Conservation (phyloP, 2,113 vertebrate species). For the Malurus melanocephalus region DNA sequence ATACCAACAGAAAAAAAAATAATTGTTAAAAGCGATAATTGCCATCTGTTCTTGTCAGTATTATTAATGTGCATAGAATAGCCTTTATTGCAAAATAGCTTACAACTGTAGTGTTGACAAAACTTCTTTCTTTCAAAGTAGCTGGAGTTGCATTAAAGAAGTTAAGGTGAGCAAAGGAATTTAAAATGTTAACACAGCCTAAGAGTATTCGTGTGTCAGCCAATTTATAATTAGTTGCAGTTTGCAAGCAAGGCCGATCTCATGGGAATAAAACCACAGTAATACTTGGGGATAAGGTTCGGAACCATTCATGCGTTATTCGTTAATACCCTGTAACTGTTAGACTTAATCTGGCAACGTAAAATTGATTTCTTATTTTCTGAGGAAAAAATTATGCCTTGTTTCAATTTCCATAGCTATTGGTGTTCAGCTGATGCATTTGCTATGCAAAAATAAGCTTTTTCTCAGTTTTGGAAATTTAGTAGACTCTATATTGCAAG, state of each 20-base stretch:
- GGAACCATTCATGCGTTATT: not conserved
- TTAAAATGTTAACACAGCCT: constrained; percentile 30
- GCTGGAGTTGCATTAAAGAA: constrained; percentile 37
- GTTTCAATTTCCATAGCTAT: constrained; percentile 20
- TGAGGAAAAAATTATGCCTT: not conserved
- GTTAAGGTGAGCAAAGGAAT: constrained; percentile 12
- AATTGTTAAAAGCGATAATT: constrained; percentile 53
- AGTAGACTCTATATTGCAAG: not conserved
- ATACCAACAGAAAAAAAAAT: constrained; percentile 49
- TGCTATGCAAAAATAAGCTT: not conserved
- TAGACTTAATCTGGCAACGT: not conserved
- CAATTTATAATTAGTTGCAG: constrained; percentile 23
- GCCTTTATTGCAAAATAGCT: constrained; percentile 42
- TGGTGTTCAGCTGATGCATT: not conserved
- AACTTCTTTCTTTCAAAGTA: constrained; percentile 26
- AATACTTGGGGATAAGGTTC: not conserved
- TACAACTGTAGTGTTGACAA: constrained; percentile 28
- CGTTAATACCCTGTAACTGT: not conserved
- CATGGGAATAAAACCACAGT: not conserved
- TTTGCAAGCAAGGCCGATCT: not conserved
- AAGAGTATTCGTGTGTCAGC: constrained; percentile 7
- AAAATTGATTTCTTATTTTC: not conserved
- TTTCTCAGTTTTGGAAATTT: not conserved
- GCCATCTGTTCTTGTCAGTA: constrained; percentile 67
- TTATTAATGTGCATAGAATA: constrained; percentile 46